Base-by-base conservation (phyloP, 2,888 invertebrate genomes). In the Polydrusus pterygomalis region DNA sequence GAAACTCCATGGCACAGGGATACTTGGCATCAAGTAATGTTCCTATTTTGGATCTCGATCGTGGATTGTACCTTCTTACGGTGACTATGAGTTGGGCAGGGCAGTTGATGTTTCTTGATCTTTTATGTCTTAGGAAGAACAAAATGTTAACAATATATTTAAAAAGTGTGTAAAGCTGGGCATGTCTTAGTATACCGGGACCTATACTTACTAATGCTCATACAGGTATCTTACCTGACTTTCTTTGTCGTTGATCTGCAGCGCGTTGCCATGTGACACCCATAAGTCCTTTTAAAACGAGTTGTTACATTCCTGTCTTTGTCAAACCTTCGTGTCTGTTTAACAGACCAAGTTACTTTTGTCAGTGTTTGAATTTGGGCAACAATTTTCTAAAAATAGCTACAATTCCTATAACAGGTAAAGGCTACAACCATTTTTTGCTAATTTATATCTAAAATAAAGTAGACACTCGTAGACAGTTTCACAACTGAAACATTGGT, bases 261-360 rank as follows among this genome's bases (percentile, higher is more conserved):
- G 7, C 75, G 75, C n/a, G 75, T 75, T 9, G 71, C 49, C 58
- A 75, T 58, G 15, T 75, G 75, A 20, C 75, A 75, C 2, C 70
- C 64, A 20, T 75, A 75, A 3, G 45, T 47, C 17, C 75, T 54
- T 60, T 75, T 75, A 18, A 71, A 75, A 0, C 67, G 20, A 1
- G 73, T 73, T n/a, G 68, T 20, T n/a, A 67, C 25, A 7, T 45
- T 60, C 11, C 18, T 64, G 6, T 60, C 47, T 8, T 54, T 25
- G 9, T 60, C 65, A 18, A 75, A 75, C n/a, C 65, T 71, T 43
- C 71, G 64, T 1, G 75, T 75, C 30, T 72, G 71, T 15, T 64
- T 70, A 6, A 75, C 75, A 5, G 75, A 71, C 75, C 75, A 75
- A 11, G 71, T 67, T 13, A 70, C 70, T 62, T 71, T 67, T 0